Conservation (phyloP, 2,113 vertebrate genomes). For the Chloebia gouldiae region DNA sequence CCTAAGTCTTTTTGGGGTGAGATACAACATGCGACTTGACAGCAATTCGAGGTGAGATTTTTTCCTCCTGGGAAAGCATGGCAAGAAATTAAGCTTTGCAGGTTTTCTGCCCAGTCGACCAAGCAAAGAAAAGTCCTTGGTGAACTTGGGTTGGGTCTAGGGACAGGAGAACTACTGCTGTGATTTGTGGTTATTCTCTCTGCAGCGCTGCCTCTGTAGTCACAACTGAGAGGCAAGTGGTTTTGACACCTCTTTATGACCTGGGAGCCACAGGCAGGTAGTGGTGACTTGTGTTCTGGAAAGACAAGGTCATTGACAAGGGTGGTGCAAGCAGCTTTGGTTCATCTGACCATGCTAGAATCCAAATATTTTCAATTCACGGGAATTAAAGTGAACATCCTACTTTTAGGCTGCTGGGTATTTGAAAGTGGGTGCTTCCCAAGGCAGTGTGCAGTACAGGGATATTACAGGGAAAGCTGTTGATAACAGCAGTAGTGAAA, state of each 20-base stretch:
- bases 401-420: neutral
- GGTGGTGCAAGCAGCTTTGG: neutral
- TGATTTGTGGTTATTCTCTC: conserved; percentile 10
- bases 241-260: conserved; percentile 27
- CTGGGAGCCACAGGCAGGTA: conserved; percentile 1
- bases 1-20: conserved; percentile 21
- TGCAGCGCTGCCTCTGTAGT: neutral
- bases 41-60: conserved; percentile 53
- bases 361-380: neutral
- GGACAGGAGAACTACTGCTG: neutral
- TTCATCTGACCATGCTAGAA: fast-evolving
- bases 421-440: neutral
- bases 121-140: conserved; percentile 24
- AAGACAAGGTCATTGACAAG: neutral
- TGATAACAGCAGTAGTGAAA: neutral
- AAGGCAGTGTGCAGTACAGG: neutral
- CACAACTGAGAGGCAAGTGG: neutral
- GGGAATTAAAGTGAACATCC: neutral
- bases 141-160: neutral
- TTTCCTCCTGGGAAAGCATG: conserved; percentile 40
- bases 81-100: conserved; percentile 38
- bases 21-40: conserved; percentile 11
- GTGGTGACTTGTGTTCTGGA: neutral
- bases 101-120: conserved; percentile 22
- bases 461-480: neutral